Conservation (phyloP, 1,140 invertebrate genomes). For the Zophobas morio region DNA sequence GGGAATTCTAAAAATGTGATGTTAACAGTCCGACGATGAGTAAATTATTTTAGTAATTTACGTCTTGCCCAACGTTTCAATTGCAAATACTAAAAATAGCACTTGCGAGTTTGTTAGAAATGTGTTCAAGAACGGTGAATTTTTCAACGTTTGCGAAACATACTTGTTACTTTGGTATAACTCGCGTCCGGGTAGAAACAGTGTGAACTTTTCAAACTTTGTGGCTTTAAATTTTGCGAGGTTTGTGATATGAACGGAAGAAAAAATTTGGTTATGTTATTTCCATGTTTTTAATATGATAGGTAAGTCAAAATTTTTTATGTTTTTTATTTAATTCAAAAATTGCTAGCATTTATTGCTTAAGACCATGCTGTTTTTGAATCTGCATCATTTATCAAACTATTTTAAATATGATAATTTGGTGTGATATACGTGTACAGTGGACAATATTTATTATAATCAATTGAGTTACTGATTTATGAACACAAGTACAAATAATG, state of each 20-base stretch:
- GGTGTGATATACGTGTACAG: no score
- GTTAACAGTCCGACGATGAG: constrained; percentile 28
- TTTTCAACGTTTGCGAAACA: constrained; percentile 16
- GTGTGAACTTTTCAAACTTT: constrained; percentile 10
- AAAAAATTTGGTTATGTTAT: constrained; percentile 19
- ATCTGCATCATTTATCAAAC: not conserved
- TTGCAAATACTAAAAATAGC: constrained; percentile 28
- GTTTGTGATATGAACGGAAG: constrained; percentile 19
- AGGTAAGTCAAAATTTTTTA: constrained; percentile 16
- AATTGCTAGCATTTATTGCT: not conserved
- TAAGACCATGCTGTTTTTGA: not conserved
- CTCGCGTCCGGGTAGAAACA: not conserved
- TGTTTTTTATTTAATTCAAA: not conserved
- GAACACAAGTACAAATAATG: no score
- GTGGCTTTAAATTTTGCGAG: not conserved
- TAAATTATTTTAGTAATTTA: constrained; percentile 13
- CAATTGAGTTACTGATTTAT: no score
- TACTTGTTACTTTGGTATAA: not conserved
- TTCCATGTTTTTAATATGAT: constrained; percentile 46
- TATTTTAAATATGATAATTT: no score
- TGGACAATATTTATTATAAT: no score
- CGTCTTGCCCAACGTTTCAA: constrained; percentile 1
- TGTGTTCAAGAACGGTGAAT: constrained; percentile 25
- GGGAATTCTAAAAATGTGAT: constrained; percentile 5
- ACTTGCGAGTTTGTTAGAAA: constrained; percentile 24